Evolutionary conservation across 2,113 vertebrate species (phyloP).

Genomic region (Barnardius zonarius): DNA sequence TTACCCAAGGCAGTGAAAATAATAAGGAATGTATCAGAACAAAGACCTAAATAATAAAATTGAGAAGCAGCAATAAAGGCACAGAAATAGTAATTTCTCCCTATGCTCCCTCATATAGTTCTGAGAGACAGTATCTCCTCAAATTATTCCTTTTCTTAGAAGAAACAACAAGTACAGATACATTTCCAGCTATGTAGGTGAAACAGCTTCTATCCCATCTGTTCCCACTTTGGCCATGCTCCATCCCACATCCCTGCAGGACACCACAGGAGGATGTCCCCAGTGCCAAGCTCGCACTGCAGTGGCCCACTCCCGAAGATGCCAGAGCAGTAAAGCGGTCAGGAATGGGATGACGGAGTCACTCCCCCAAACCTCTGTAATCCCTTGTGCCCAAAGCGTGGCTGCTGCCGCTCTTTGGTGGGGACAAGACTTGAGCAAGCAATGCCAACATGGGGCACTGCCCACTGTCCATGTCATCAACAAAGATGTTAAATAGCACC

Average conservation of each 20-base stretch:
- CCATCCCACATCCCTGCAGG: rapidly evolving
- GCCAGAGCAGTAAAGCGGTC: not conserved
- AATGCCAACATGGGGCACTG: not conserved
- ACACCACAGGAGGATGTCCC: not conserved
- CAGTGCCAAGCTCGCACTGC: rapidly evolving
- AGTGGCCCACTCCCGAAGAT: not conserved
- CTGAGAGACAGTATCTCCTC: not conserved
- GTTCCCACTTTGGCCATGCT: rapidly evolving
- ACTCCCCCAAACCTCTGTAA: not conserved
- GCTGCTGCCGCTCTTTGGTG: not conserved
- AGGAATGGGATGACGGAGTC: not conserved
- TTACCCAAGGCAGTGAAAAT: not conserved
- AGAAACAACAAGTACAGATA: not conserved
- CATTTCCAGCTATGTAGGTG: not conserved
- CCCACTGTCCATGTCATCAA: not conserved
- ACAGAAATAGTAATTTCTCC: not conserved
- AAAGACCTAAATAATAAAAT: slow-evolving; percentile 6
- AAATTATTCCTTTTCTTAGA: not conserved
- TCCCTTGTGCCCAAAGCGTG: rapidly evolving
- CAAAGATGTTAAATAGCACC: not conserved
- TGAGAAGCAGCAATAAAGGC: not conserved
- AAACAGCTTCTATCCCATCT: not conserved
- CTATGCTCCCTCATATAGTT: not conserved
- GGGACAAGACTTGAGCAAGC: too few species aligned
- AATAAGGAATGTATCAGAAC: not conserved